Base-by-base conservation (phyloP, 2,888 invertebrate species). In the Dinocampus coccinellae region DNA sequence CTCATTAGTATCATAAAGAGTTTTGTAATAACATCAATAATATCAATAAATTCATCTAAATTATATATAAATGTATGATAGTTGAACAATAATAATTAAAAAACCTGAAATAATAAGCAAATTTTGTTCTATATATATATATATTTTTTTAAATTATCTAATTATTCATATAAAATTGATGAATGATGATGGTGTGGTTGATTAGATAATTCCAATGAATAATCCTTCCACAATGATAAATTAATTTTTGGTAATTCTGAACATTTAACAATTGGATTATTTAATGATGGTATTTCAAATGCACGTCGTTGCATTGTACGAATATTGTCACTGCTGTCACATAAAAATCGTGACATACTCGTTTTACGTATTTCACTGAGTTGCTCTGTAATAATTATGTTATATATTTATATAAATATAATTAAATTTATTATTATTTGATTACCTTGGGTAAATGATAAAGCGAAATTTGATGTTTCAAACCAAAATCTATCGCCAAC, bases 401-500 rank as follows among this genome's bases (percentile, higher is more conserved):
- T 29, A 39, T 36, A 33, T 0, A 36, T 24, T 7, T 10, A 16
- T 39, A 29, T 33, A 61, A 66, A n/a, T n/a, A n/a, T n/a, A n/a
- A n/a, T n/a, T 33, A 63, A 39, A 55, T 33, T 58, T 36, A 39
- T 57, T 26, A 69, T 20, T 20, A 29, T 36, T 10, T 20, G 11
- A 24, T 77, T 81, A 92, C 93, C 91, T 80, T 90, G 88, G 2
- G 92, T 92, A 79, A 95, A 94, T 29, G 92, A 92, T 42, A 88
- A 88, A 1, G 89, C 87, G 55, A 91, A 89, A 72, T 91, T 90
- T 4, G 92, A 91, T 78, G 92, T 92, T 86, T 95, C 95, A 81
- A 91, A 97, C 91, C 95, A 97, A 88, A 91, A 96, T 73, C 97
- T 90, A 88, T 97, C 97, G 0, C 95, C 96, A 9, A 92, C 93